These are phyloP conservation scores for Sparus aurata DNA, from an alignment of 2,797 vertebrate genomes.

Conservation along the genomic window DNA sequence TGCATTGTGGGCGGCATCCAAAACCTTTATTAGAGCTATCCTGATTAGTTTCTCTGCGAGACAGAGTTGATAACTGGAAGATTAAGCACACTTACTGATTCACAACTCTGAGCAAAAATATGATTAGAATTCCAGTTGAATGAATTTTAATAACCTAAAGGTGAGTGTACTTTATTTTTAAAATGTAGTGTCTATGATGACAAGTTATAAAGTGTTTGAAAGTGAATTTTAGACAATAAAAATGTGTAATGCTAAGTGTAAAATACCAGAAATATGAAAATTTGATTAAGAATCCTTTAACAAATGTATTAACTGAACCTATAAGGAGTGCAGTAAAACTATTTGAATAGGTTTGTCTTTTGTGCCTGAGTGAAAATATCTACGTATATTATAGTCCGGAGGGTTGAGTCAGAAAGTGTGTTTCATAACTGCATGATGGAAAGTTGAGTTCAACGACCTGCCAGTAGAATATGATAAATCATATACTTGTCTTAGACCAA, in stretches of 20 bases:
- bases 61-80: conserved; percentile 19
- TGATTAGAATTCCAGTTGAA: conserved; percentile 43
- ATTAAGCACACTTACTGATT: conserved; percentile 42
- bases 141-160: conserved; percentile 45
- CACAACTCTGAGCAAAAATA: conserved; percentile 24
- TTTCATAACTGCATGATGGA: conserved; percentile 34
- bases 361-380: conserved; percentile 25
- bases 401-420: conserved; percentile 25
- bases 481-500: background rate
- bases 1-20: conserved; percentile 50
- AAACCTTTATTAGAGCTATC: conserved; percentile 41
- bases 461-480: conserved; percentile 25
- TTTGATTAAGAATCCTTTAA: background rate
- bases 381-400: conserved; percentile 18
- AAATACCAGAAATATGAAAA: conserved; percentile 18
- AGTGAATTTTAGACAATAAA: conserved; percentile 4
- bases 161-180: conserved; percentile 27
- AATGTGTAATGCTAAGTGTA: background rate
- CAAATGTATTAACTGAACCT: conserved; percentile 27
- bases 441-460: conserved; percentile 13
- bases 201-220: background rate
- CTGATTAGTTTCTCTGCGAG: conserved; percentile 55
- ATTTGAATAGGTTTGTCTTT: conserved; percentile 23
- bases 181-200: conserved; percentile 10
- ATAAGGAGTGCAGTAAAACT: conserved; percentile 11